These are phyloP conservation scores for Amblyraja radiata DNA, from an alignment of 2,797 vertebrate genomes.

Conservation along the genomic window DNA sequence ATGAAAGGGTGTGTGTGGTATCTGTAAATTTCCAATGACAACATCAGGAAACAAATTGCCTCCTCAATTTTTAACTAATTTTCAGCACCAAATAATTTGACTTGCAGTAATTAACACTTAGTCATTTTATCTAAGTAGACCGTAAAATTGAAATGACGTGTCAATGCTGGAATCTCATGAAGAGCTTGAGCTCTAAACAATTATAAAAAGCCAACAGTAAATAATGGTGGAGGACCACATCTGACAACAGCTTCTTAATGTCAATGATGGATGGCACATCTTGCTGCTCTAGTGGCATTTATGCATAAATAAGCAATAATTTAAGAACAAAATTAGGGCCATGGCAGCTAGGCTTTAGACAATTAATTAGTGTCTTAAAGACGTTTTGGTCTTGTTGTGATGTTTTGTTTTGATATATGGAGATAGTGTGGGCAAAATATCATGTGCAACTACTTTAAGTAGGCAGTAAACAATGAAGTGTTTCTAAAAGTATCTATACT, in stretches of 20 bases:
- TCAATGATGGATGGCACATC: neutral
- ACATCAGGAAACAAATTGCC: neutral
- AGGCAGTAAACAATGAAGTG: neutral
- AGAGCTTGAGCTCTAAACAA: neutral
- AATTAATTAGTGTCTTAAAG: neutral
- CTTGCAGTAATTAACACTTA: neutral
- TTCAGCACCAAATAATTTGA: neutral
- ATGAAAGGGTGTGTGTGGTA: neutral
- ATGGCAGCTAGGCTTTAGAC: neutral
- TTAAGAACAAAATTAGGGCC: neutral
- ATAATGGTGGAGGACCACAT: neutral
- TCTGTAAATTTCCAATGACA: neutral
- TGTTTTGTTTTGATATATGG: neutral
- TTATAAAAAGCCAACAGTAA: neutral
- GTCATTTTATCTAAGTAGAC: neutral
- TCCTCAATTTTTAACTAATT: neutral
- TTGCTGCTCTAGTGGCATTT: neutral
- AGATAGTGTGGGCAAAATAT: neutral
- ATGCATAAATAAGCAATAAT: neutral
- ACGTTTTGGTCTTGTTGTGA: neutral
- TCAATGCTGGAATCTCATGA: neutral
- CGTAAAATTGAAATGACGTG: neutral
- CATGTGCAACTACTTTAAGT: neutral
- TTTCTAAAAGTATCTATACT: neutral
- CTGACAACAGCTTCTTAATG: neutral